Percentiles rank a stretch among this genome's conserved stretches.
These are phyloP conservation scores for Crossocerus cetratus DNA, from an alignment of 2,888 invertebrate genomes.

Conservation along the genomic window DNA sequence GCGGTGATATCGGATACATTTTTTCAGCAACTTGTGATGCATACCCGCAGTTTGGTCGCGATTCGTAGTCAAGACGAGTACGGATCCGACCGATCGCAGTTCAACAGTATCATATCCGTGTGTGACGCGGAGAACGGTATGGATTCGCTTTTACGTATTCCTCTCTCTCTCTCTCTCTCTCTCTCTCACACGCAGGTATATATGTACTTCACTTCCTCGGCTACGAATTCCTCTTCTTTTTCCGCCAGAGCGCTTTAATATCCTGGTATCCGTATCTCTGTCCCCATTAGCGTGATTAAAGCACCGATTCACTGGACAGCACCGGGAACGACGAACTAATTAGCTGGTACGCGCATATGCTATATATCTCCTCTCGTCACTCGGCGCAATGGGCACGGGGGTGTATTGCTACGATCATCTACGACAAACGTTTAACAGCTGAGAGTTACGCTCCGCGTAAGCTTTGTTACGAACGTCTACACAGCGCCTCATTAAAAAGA, in stretches of 20 bases:
- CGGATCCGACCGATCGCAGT: constrained; percentile 32
- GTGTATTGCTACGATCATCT: too few species aligned
- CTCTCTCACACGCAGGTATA: too few species aligned
- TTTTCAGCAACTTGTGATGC: constrained; percentile 55
- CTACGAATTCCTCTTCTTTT: too few species aligned
- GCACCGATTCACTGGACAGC: background rate
- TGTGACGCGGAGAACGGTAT: too few species aligned
- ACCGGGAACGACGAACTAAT: background rate
- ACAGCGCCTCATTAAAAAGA: too few species aligned
- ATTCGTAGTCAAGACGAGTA: constrained; percentile 53
- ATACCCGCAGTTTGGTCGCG: constrained; percentile 30
- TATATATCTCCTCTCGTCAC: too few species aligned
- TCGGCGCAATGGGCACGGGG: too few species aligned
- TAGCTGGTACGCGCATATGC: background rate
- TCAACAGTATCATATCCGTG: constrained; percentile 50
- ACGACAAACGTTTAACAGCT: too few species aligned
- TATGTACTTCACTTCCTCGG: too few species aligned
- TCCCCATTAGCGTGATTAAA: background rate
- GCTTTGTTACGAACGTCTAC: too few species aligned
- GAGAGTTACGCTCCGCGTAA: too few species aligned
- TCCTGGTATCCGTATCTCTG: background rate
- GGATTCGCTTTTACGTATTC: background rate
- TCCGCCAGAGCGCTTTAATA: background rate
- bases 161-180: background rate
- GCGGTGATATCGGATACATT: constrained; percentile 92